Evolutionary conservation across 2,888 invertebrate genomes (phyloP).

Genomic region (Gymnosoma rotundatum): DNA sequence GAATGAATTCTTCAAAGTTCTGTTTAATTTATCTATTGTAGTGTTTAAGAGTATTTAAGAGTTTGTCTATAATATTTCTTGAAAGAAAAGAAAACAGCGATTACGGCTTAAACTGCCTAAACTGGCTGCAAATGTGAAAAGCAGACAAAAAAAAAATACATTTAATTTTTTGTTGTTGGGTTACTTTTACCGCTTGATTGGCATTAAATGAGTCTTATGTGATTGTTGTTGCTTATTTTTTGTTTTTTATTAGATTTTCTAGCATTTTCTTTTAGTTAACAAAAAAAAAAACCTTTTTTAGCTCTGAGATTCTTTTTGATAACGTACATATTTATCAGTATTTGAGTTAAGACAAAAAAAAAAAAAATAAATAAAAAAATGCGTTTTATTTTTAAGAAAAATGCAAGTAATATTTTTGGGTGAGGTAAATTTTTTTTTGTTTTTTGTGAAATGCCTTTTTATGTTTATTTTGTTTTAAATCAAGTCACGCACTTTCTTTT

Average conservation of each 20-base stretch:
- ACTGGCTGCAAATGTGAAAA: conserved; percentile 16
- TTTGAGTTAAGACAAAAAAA: too few species aligned
- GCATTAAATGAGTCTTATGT: conserved; percentile 48
- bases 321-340: conserved; percentile 35
- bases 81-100: neutral
- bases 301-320: conserved; percentile 48
- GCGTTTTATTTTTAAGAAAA: conserved; percentile 34
- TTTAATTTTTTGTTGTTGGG: conserved; percentile 48
- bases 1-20: neutral
- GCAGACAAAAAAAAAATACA: neutral
- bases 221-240: conserved; percentile 19
- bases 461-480: conserved; percentile 13
- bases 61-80: conserved; percentile 56
- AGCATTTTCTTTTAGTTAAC: conserved; percentile 49
- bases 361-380: conserved; percentile 13
- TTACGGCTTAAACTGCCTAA: conserved; percentile 7
- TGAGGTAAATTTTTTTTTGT: conserved; percentile 2
- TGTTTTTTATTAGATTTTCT: conserved; percentile 31
- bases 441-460: neutral
- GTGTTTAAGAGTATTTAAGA: neutral
- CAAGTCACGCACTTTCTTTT: conserved; percentile 65
- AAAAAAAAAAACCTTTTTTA: conserved; percentile 44
- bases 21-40: neutral
- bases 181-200: conserved; percentile 66
- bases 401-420: conserved; percentile 55